phyloP scores from a whole-genome alignment of 2,888 invertebrate genomes.

The Pollenia griseotomentosa region DNA sequence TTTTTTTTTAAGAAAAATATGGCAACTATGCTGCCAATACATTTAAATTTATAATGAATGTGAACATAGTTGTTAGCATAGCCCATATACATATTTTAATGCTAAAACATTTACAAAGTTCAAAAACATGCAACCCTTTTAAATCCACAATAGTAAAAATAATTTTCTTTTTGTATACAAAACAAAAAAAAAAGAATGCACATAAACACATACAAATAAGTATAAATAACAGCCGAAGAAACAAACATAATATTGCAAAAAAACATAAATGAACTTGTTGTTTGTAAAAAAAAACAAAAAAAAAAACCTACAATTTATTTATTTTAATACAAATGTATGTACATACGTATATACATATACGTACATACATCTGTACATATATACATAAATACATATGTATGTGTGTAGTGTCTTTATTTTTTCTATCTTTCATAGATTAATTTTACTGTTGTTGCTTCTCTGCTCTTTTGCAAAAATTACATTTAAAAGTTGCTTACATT shows the following conservation, averaged over 20 bases:
- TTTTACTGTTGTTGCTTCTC: slow-evolving; percentile 16
- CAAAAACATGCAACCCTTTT: slow-evolving; percentile 8
- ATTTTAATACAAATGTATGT: not conserved
- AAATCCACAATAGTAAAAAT: slow-evolving; percentile 28
- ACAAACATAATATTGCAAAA: slow-evolving; percentile 29
- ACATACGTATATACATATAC: not conserved
- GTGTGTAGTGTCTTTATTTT: not conserved
- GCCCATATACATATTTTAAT: slow-evolving; percentile 19
- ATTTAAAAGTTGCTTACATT: slow-evolving; percentile 6
- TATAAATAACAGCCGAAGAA: not conserved
- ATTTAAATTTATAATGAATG: too few species aligned
- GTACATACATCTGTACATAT: not conserved
- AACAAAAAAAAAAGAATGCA: slow-evolving; percentile 1
- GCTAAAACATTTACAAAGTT: slow-evolving; percentile 46
- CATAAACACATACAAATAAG: slow-evolving; percentile 1
- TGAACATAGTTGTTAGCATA: too few species aligned
- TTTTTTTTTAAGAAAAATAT: too few species aligned
- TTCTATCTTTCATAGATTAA: not conserved
- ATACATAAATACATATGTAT: not conserved
- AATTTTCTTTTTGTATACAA: slow-evolving; percentile 19
- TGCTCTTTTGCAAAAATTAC: slow-evolving; percentile 28
- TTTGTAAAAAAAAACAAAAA: slow-evolving; percentile 35
- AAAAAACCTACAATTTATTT: not conserved
- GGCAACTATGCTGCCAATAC: too few species aligned
- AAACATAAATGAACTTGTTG: slow-evolving; percentile 41